Base-by-base conservation (phyloP, 2,888 invertebrate species). In the Mycogona germanica region DNA sequence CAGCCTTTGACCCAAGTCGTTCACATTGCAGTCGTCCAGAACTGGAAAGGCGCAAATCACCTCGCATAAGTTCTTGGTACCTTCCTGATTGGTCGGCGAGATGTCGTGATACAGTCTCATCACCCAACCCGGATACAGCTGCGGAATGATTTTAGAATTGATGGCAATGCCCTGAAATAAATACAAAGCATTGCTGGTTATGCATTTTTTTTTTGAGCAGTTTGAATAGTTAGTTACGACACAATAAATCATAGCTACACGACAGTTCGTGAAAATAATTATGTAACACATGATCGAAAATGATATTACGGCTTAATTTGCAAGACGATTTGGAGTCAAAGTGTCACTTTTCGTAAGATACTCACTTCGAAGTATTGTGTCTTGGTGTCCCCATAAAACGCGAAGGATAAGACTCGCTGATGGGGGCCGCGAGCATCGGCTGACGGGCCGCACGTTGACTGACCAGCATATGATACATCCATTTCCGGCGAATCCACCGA, bases 41-140 rank as follows among this genome's bases (percentile, higher is more conserved):
- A 6, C 17, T 6, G 52, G 35, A 21, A 46, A 26, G 19, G 5
- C 6, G 46, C 52, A 46, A 6, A 52, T 23, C 9, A 49, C 46
- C 14, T 30, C 37, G 46, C 52, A 44, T n/a, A 52, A 35, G 30
- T 23, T 25, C 7, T 25, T 17, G 9, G 30, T 23, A 14, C 30
- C 52, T 17, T 19, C n/a, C 3, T 21, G 2, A 46, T 52, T 26
- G 7, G 28, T 17, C 19, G 35, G 35, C n/a, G 48, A 9, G 6
- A 52, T 52, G 45, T 55, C 38, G 23, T 55, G 55, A 26, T 55
- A 55, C 4, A 55, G n/a, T 26, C 55, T 55, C 23, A 55, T 42
- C 9, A 26, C 25, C 55, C 55, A 55, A 30, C 40, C 55, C 9
- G 45, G 25, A 30, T 55, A 55, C 3, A 54, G 25, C 17, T 53